Conservation (phyloP, 2,888 invertebrate genomes). For the Mayetiola destructor region DNA sequence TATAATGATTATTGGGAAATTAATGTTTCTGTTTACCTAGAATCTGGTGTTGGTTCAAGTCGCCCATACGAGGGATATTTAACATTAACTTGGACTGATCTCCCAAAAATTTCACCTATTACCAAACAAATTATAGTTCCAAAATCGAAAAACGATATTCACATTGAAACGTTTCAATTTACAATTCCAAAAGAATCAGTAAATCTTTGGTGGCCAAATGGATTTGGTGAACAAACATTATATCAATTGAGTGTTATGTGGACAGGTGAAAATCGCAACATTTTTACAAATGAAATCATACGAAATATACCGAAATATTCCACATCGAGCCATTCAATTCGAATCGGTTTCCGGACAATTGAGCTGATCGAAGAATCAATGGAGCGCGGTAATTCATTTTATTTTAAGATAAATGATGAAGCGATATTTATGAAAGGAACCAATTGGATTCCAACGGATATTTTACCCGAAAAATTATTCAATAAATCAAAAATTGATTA, state of each 20-base stretch:
- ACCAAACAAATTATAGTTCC: neutral
- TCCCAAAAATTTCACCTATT: neutral
- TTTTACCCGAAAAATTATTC: slow-evolving; percentile 61
- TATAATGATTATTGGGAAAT: slow-evolving; percentile 34
- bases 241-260: slow-evolving; percentile 49
- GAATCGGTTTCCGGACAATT: slow-evolving; percentile 74
- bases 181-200: slow-evolving; percentile 34
- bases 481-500: slow-evolving; percentile 41
- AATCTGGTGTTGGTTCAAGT: slow-evolving; percentile 23
- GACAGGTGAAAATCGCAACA: slow-evolving; percentile 25
- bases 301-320: neutral
- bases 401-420: slow-evolving; percentile 70
- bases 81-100: neutral
- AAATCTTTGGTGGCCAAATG: slow-evolving; percentile 89
- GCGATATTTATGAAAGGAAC: slow-evolving; percentile 91
- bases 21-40: slow-evolving; percentile 34
- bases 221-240: slow-evolving; percentile 64
- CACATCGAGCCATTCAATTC: slow-evolving; percentile 39
- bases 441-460: slow-evolving; percentile 81
- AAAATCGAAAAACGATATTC: neutral
- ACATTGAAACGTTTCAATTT: neutral
- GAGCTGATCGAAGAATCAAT: slow-evolving; percentile 57
- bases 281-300: slow-evolving; percentile 12
- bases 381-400: slow-evolving; percentile 60
- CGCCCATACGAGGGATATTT: slow-evolving; percentile 5